These are phyloP conservation scores for Mythimna ferrago DNA, from an alignment of 2,888 invertebrate genomes.

Conservation along the genomic window DNA sequence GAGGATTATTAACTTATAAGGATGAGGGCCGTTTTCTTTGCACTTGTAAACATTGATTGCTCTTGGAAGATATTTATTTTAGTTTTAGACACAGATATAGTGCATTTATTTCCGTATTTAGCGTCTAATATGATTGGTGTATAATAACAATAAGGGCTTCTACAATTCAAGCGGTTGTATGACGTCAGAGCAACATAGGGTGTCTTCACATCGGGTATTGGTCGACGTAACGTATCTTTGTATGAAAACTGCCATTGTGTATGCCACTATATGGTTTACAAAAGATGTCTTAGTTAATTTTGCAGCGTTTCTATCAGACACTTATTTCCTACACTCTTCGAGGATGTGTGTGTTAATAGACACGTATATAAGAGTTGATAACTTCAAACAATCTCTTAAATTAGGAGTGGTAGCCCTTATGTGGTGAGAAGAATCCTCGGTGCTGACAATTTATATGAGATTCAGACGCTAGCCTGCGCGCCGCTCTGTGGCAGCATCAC, in stretches of 20 bases:
- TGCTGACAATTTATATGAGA: constrained; percentile 66
- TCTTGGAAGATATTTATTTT: constrained; percentile 36
- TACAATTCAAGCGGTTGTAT: constrained; percentile 19
- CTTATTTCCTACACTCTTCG: not conserved
- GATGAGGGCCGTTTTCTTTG: constrained; percentile 29
- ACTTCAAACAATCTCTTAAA: constrained; percentile 22
- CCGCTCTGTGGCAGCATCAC: constrained; percentile 81
- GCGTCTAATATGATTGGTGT: constrained; percentile 27
- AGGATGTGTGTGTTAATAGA: not conserved
- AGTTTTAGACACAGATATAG: constrained; percentile 19
- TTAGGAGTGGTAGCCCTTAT: constrained; percentile 9
- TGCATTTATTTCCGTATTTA: constrained; percentile 37
- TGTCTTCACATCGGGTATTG: not conserved
- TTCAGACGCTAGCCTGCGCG: constrained; percentile 82
- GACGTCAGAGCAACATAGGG: constrained; percentile 1
- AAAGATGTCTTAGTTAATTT: not conserved
- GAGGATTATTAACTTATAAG: constrained; percentile 54
- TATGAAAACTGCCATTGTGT: not conserved
- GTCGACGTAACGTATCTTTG: not conserved
- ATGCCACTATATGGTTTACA: not conserved
- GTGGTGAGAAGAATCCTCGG: constrained; percentile 59
- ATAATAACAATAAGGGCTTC: constrained; percentile 17
- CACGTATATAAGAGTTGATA: not conserved
- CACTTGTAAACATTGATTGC: constrained; percentile 29
- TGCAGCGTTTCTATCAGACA: not conserved